Conservation (phyloP, 2,888 invertebrate species). For the Anticlea derivata region DNA sequence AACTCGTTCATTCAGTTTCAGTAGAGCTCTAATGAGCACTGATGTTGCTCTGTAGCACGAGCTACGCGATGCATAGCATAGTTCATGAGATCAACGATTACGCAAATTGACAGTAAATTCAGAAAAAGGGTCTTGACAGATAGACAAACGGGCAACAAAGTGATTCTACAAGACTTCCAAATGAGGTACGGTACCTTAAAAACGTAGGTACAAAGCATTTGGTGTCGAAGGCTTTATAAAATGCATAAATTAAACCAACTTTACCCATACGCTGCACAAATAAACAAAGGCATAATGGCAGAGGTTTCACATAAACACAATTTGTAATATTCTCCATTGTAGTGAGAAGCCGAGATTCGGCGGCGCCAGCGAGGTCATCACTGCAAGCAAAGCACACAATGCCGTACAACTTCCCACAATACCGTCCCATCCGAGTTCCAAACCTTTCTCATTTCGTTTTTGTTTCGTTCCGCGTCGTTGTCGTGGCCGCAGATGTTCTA, state of each 20-base stretch:
- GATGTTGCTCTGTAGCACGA: too few relatives aligned
- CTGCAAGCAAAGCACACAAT: constrained; percentile 42
- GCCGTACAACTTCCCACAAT: constrained; percentile 71
- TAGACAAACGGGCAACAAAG: too few relatives aligned
- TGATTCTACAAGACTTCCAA: too few relatives aligned
- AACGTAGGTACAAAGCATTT: too few relatives aligned
- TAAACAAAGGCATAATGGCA: not conserved
- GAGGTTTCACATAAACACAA: constrained; percentile 7
- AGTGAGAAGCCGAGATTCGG: constrained; percentile 22
- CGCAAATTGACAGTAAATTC: too few relatives aligned
- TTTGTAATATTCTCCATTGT: constrained; percentile 20
- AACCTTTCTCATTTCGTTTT: constrained; percentile 82
- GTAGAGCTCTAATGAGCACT: too few relatives aligned
- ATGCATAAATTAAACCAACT: not conserved
- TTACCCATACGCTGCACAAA: not conserved
- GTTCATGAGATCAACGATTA: too few relatives aligned
- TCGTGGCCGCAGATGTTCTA: constrained; percentile 73
- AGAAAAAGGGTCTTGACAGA: too few relatives aligned
- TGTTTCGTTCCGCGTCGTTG: constrained; percentile 62
- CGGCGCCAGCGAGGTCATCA: constrained; percentile 33
- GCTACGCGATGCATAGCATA: too few relatives aligned
- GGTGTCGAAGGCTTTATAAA: too few relatives aligned
- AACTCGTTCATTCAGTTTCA: too few relatives aligned
- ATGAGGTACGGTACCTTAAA: too few relatives aligned
- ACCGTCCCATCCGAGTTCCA: constrained; percentile 66